A percentile compares a stretch with the other conserved stretches of the same genome.
These are phyloP conservation scores for Chaetodon auriga DNA, from an alignment of 2,113 vertebrate genomes.

Conservation along the genomic window DNA sequence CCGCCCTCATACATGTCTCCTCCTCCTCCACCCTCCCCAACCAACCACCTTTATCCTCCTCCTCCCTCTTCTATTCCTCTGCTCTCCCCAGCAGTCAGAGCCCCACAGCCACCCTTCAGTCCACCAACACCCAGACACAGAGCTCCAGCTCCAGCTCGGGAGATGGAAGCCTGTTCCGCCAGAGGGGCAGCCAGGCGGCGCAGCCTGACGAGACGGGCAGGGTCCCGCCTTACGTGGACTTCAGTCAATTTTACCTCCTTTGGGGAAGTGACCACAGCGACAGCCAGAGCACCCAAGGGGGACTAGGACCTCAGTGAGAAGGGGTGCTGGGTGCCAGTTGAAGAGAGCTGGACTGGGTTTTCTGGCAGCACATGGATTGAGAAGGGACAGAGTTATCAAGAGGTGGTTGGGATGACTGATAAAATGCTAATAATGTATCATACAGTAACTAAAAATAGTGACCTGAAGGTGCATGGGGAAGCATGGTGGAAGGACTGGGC, in stretches of 20 bases:
- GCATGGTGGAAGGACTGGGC: background rate
- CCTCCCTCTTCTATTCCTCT: slow-evolving; percentile 9
- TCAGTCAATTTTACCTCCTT: slow-evolving; percentile 94
- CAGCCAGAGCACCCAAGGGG: slow-evolving; percentile 69
- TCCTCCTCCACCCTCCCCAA: slow-evolving; percentile 18
- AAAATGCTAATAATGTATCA: slow-evolving; percentile 39
- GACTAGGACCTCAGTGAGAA: slow-evolving; percentile 73
- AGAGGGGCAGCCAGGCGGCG: slow-evolving; percentile 90
- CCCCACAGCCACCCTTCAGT: slow-evolving; percentile 96
- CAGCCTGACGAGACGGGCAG: slow-evolving; percentile 95
- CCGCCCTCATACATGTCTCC: slow-evolving; percentile 39
- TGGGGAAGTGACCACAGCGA: slow-evolving; percentile 95
- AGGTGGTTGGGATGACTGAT: background rate
- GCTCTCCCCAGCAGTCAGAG: slow-evolving; percentile 88
- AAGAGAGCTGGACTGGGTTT: background rate
- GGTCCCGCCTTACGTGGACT: slow-evolving; percentile 97
- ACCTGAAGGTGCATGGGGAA: slow-evolving; percentile 35
- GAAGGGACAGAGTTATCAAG: slow-evolving; percentile 19
- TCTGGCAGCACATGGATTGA: background rate
- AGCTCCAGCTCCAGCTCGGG: slow-evolving; percentile 98
- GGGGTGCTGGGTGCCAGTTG: background rate
- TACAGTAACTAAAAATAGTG: slow-evolving; percentile 17
- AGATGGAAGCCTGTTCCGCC: slow-evolving; percentile 95
- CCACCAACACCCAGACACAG: slow-evolving; percentile 95
- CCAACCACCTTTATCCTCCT: slow-evolving; percentile 20